phyloP scores from a whole-genome alignment of 2,797 vertebrate species.

The Halcyon smyrnensis region DNA sequence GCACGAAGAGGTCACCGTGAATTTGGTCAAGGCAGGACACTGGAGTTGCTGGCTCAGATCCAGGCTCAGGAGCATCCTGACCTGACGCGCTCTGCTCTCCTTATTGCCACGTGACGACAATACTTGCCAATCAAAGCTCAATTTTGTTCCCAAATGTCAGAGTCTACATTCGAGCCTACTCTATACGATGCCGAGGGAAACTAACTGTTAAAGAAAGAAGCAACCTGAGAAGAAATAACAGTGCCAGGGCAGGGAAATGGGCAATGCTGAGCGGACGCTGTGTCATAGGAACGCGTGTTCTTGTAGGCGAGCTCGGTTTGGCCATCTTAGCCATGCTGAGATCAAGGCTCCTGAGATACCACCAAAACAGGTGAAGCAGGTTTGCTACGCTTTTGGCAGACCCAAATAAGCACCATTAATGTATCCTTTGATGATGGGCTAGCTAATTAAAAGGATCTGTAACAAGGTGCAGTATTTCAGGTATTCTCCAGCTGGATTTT shows the following conservation, averaged over 20 bases:
- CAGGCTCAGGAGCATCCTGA: background rate
- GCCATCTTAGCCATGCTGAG: background rate
- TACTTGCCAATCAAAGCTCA: background rate
- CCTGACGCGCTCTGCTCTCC: background rate
- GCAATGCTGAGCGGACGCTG: background rate
- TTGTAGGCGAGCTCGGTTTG: background rate
- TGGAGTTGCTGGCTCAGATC: background rate
- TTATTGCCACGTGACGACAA: background rate
- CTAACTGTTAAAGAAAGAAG: background rate
- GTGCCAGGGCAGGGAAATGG: background rate
- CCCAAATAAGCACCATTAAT: background rate
- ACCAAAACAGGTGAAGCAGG: conserved; percentile 1
- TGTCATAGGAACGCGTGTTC: background rate
- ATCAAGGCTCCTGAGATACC: background rate
- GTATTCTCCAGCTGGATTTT: background rate
- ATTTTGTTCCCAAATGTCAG: background rate
- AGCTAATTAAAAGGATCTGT: conserved; percentile 41
- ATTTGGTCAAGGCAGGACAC: background rate
- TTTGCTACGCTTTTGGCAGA: background rate
- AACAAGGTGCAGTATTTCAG: conserved; percentile 6
- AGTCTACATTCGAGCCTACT: background rate
- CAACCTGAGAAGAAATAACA: background rate
- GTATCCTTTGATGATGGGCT: background rate
- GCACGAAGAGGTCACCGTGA: background rate
- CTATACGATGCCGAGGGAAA: background rate